phyloP scores from a whole-genome alignment of 2,113 vertebrate species.

The Chaetorhynchus papuensis region DNA sequence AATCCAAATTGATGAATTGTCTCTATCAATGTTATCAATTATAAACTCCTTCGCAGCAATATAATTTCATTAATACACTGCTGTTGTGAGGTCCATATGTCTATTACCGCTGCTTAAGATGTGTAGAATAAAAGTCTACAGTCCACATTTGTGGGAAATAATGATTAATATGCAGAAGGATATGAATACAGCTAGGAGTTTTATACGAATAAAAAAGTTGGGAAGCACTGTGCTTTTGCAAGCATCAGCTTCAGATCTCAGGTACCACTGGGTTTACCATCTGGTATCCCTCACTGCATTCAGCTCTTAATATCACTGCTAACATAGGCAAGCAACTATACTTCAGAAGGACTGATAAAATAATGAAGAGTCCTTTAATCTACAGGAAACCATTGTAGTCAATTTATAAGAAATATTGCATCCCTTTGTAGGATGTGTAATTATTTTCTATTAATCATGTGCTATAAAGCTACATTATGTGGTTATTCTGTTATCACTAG shows the following conservation, averaged over 20 bases:
- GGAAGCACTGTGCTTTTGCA: not conserved
- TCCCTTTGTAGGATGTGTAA: slow-evolving; percentile 83
- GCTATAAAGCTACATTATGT: slow-evolving; percentile 82
- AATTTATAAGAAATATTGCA: slow-evolving; percentile 86
- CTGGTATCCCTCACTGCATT: slow-evolving; percentile 70
- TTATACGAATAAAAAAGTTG: not conserved
- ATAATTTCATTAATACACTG: not conserved
- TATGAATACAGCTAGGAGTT: not conserved
- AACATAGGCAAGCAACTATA: slow-evolving; percentile 70
- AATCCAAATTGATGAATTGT: not conserved
- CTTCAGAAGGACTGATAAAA: slow-evolving; percentile 80
- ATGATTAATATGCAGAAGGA: not conserved
- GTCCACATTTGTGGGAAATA: not conserved
- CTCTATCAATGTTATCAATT: not conserved
- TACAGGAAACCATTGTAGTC: slow-evolving; percentile 82
- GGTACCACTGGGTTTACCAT: slow-evolving; percentile 63
- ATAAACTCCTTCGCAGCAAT: not conserved
- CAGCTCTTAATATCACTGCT: slow-evolving; percentile 61
- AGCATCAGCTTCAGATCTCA: slow-evolving; percentile 15
- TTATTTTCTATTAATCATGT: slow-evolving; percentile 88
- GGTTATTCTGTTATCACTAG: slow-evolving; percentile 83
- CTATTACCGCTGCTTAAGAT: not conserved
- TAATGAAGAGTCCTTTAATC: slow-evolving; percentile 86
- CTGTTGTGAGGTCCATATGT: not conserved
- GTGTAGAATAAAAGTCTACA: not conserved